A percentile compares a stretch with the other conserved stretches of the same genome.
These are phyloP conservation scores for Parauchenoglanis ngamensis DNA, from an alignment of 2,797 vertebrate genomes.

Conservation along the genomic window DNA sequence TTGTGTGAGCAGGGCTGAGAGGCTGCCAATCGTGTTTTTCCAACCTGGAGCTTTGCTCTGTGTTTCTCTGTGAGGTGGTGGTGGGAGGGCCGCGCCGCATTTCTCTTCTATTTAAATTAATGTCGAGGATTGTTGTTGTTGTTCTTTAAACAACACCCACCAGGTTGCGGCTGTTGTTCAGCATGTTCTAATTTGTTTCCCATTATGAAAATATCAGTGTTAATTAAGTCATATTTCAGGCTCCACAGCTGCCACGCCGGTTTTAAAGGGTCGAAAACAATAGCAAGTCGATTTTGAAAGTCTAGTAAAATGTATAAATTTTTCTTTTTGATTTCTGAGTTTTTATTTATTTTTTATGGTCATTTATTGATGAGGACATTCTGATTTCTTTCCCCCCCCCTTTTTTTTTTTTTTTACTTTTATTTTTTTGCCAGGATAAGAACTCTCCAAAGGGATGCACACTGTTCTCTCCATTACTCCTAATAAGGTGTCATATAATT, in stretches of 20 bases:
- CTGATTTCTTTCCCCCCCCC: conserved; percentile 21
- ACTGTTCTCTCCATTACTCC: conserved; percentile 76
- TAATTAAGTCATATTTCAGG: conserved; percentile 81
- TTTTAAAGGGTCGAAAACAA: conserved; percentile 58
- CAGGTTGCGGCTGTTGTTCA: conserved; percentile 69
- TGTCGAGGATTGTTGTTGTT: conserved; percentile 76
- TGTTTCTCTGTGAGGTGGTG: neutral
- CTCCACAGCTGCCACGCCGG: conserved; percentile 73
- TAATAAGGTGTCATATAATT: conserved; percentile 85
- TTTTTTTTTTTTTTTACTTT: conserved; percentile 61
- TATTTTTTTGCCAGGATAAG: conserved; percentile 64
- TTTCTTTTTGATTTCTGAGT: neutral
- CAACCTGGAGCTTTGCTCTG: conserved; percentile 10
- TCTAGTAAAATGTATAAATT: neutral
- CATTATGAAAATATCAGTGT: conserved; percentile 80
- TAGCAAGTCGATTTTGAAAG: conserved; percentile 14
- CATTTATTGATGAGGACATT: conserved; percentile 28
- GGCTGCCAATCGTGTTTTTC: conserved; percentile 8
- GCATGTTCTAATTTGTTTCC: conserved; percentile 82
- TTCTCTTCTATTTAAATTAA: conserved; percentile 77
- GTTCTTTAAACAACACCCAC: conserved; percentile 74
- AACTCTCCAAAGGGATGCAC: conserved; percentile 65
- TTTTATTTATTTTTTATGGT: no score
- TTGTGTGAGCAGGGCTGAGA: conserved; percentile 1
- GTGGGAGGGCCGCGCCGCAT: neutral